phyloP scores from a whole-genome alignment of 2,888 invertebrate genomes.

The Clepsis dumicolana region DNA sequence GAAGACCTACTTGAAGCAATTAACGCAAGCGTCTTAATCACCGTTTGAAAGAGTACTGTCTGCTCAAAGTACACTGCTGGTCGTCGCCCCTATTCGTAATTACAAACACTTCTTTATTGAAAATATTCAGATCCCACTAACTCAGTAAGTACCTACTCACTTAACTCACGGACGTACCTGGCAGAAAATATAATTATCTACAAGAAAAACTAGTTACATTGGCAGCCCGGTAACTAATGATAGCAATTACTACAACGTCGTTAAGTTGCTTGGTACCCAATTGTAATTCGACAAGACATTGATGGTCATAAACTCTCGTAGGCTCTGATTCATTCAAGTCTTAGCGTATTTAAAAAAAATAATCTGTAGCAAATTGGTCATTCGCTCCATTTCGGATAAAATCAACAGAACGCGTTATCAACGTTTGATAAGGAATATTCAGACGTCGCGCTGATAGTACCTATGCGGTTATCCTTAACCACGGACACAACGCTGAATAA shows the following conservation, averaged over 20 bases:
- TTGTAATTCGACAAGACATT: constrained; percentile 10
- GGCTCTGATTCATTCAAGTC: constrained; percentile 13
- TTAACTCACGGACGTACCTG: neutral
- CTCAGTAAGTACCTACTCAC: neutral
- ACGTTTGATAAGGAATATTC: constrained; percentile 20
- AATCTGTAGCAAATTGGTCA: neutral
- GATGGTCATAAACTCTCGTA: constrained; percentile 29
- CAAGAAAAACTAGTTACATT: neutral
- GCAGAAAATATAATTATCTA: neutral
- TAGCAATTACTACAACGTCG: neutral
- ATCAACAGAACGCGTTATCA: constrained; percentile 32
- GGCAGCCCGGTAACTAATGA: constrained; percentile 5
- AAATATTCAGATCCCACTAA: neutral
- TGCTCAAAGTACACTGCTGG: constrained; percentile 9
- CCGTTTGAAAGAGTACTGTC: constrained; percentile 3
- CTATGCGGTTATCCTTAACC: constrained; percentile 24
- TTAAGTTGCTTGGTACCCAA: neutral
- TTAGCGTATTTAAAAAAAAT: constrained; percentile 1
- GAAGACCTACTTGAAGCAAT: constrained; percentile 34
- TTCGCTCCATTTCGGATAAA: constrained; percentile 2
- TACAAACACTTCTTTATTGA: neutral
- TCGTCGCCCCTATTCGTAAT: constrained; percentile 3
- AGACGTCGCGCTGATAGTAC: constrained; percentile 19
- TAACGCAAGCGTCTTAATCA: constrained; percentile 14
- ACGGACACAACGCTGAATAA: constrained; percentile 1